Evolutionary conservation across 2,797 vertebrate species (phyloP), one percentile per base, ranked within the genome.

Genomic region (Sitta carolinensis): DNA sequence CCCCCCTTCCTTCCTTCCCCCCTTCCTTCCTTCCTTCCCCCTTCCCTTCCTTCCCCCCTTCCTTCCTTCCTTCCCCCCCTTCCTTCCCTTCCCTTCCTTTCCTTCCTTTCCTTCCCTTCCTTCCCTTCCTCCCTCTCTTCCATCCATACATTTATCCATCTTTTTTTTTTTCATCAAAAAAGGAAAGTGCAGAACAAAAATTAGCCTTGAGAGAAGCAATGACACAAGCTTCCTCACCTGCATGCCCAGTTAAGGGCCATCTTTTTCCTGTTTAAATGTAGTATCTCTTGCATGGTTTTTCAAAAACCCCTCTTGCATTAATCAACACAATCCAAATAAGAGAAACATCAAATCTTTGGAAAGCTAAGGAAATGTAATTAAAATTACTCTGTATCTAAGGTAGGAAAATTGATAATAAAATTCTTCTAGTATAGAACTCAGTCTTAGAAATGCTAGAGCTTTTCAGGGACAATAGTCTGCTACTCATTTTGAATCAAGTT

Each of bases 241-340:
- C 98, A 96, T 97, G 97, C n/a, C 97, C 98, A 97, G 97, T 95
- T 98, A 97, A 98, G 97, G 97, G 94, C 98, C 98, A 98, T 99
- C 98, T 99, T 98, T 98, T 98, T 99, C 99, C 98, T 98, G 98
- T 98, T 98, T 98, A 97, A 98, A 91, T 91, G 95, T 42, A 97
- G 93, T 97, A 94, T 95, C 94, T 95, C 92, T 97, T 84, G 69
- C 92, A 91, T 23, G 55, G 19, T 92, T 96, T 97, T 97, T 95
- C 95, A 95, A 97, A 97, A 94, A 55, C 22, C 23, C 48, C 63
- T 95, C 73, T 97, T 95, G 81, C 94, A 95, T 95, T 96, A 97
- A 93, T 97, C 95, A 98, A 91, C 96, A 96, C 92, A 95, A 94
- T 96, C 81, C 96, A 84, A 97, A 95, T 87, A 97, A 96, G 84